Evolutionary conservation across 2,888 invertebrate genomes (phyloP), one percentile per base, ranked within the genome.

Genomic region (Acrobasis repandana): DNA sequence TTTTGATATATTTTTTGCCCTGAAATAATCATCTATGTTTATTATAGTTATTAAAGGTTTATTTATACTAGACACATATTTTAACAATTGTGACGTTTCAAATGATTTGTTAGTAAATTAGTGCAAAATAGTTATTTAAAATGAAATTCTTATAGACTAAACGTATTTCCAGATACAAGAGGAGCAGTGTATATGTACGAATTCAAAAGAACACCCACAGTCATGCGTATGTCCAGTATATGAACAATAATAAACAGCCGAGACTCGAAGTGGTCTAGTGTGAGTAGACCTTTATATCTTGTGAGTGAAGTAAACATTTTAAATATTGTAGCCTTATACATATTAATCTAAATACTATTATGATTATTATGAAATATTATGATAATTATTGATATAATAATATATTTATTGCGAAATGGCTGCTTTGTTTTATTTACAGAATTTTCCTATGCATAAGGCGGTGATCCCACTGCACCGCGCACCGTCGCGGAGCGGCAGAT

Each of bases 291-390:
- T 68, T 73, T 63, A 77, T 62, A 76, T 78, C 79, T 80, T 83
- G 83, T 83, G 82, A 79, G 83, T 76, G 75, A 78, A 72, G 75
- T 78, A 74, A 74, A 79, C 74, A 66, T 79, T 80, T 77, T 74
- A 77, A 83, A 83, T 65, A 79, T 73, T 82, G 87, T 90, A 90
- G 88, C 87, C 88, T 88, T 90, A 90, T 82, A 82, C 83, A 77
- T 85, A 83, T 79, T 86, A 82, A 83, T 83, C 85, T 86, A 80
- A 84, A 79, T 79, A 71, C 71, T 74, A 80, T 75, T 76, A 78
- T 72, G 69, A 82, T 82, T 85, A 85, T 80, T 75, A 74, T 74
- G 72, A 73, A 82, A 79, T 81, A 85, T 77, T 77, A 82, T 76
- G 74, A 83, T 82, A 79, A 86, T 83, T 85, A 90, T 86, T 89